A percentile compares a stretch with the other conserved stretches of the same genome.
Conservation (phyloP, 2,888 invertebrate genomes). For the Drosophila austrosaltans region DNA sequence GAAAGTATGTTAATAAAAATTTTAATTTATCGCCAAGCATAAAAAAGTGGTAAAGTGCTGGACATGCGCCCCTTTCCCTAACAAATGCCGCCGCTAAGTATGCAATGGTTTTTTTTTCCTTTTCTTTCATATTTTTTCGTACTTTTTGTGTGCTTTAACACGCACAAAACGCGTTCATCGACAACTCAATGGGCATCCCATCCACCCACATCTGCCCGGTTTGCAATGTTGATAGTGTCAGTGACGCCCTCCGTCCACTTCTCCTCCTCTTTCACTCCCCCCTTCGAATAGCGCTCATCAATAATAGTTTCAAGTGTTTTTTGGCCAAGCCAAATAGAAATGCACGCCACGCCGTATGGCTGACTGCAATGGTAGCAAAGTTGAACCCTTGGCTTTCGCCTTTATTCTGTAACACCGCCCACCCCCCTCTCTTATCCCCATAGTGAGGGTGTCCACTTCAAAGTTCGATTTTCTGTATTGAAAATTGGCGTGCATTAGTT, state of each 20-base stretch:
- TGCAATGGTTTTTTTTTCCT: slow-evolving; percentile 27
- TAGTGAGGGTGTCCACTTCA: slow-evolving; percentile 59
- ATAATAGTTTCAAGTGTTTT: slow-evolving; percentile 72
- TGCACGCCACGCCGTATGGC: slow-evolving; percentile 55
- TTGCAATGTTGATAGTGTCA: slow-evolving; percentile 43
- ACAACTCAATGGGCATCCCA: slow-evolving; percentile 36
- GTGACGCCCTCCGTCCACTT: slow-evolving; percentile 55
- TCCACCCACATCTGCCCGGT: neutral
- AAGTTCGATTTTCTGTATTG: slow-evolving; percentile 73
- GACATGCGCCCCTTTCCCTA: slow-evolving; percentile 23
- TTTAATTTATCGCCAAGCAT: slow-evolving; percentile 66
- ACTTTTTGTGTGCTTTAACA: slow-evolving; percentile 56
- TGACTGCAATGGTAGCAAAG: slow-evolving; percentile 40
- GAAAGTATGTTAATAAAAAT: slow-evolving; percentile 71
- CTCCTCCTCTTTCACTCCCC: neutral
- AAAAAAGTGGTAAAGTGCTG: slow-evolving; percentile 58
- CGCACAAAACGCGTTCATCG: slow-evolving; percentile 71
- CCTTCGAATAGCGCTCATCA: slow-evolving; percentile 49
- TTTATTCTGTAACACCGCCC: neutral
- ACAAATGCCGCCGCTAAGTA: slow-evolving; percentile 36
- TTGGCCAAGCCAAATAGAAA: slow-evolving; percentile 60
- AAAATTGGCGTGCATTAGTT: slow-evolving; percentile 71
- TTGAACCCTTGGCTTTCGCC: slow-evolving; percentile 16
- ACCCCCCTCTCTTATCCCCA: slow-evolving; percentile 9
- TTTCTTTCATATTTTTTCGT: slow-evolving; percentile 35